phyloP scores from a whole-genome alignment of 1,140 invertebrate species.

The Nymphalis io region DNA sequence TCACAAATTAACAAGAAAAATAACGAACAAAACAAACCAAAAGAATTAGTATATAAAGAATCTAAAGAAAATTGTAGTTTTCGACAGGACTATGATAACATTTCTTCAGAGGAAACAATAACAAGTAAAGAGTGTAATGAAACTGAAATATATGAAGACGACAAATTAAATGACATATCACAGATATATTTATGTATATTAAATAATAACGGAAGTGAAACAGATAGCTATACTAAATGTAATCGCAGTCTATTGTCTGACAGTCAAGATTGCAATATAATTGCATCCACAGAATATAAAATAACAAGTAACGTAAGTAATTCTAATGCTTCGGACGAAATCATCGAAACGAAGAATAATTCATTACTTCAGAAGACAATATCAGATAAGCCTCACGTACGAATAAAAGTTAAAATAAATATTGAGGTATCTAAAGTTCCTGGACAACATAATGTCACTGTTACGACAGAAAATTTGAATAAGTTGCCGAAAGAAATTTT shows the following conservation, averaged over 20 bases:
- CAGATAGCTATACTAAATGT: too few relatives aligned
- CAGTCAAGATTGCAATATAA: background rate
- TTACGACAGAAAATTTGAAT: background rate
- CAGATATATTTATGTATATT: background rate
- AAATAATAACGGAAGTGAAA: background rate
- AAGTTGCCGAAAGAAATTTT: background rate
- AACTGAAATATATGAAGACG: background rate
- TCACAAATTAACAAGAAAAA: background rate
- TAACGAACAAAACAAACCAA: background rate
- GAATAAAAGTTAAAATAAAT: constrained; percentile 4
- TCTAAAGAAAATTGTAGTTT: background rate
- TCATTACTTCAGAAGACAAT: background rate
- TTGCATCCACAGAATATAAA: background rate
- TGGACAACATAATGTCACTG: background rate
- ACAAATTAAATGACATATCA: background rate
- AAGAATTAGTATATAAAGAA: background rate
- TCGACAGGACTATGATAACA: background rate
- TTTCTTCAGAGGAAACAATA: background rate
- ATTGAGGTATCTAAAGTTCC: background rate
- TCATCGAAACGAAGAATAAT: background rate
- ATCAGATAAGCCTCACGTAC: background rate
- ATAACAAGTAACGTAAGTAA: background rate
- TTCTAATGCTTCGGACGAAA: background rate
- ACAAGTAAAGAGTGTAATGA: background rate
- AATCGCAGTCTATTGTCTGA: too few relatives aligned